These are phyloP conservation scores for Euproctis similis DNA, from an alignment of 2,888 invertebrate species.

Conservation along the genomic window DNA sequence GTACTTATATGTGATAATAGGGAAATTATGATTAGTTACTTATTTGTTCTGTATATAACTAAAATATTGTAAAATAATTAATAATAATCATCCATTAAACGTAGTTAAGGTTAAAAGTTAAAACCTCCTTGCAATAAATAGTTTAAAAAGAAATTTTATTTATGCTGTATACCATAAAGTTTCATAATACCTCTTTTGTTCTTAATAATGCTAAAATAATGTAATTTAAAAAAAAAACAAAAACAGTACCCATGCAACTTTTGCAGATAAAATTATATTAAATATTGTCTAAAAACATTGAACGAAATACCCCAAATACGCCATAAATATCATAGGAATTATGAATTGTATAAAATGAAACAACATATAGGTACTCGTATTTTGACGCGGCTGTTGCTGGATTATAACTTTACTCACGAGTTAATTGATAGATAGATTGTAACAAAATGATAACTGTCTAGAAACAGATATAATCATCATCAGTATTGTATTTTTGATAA, in stretches of 20 bases:
- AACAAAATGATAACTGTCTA: conserved; percentile 14
- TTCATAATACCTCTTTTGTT: conserved; percentile 33
- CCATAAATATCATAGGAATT: too few species aligned
- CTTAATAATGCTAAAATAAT: conserved; percentile 29
- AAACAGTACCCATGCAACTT: conserved; percentile 9
- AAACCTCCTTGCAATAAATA: too few species aligned
- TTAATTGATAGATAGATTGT: too few species aligned
- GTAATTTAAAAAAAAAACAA: conserved; percentile 8
- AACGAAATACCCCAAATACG: too few species aligned
- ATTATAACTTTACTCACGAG: conserved; percentile 14
- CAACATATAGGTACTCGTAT: too few species aligned
- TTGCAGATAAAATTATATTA: too few species aligned
- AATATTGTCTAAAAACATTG: too few species aligned
- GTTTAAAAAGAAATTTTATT: too few species aligned
- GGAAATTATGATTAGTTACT: conserved; percentile 53
- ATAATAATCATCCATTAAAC: conserved; percentile 31
- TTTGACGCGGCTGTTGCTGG: too few species aligned
- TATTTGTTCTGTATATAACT: conserved; percentile 60
- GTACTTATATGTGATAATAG: conserved; percentile 75
- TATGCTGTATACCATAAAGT: conserved; percentile 32
- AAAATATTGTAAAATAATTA: conserved; percentile 41
- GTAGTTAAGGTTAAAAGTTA: conserved; percentile 13
- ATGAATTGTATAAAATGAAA: too few species aligned
- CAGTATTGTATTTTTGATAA: too few species aligned
- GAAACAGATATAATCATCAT: too few species aligned